A percentile compares a stretch with the other conserved stretches of the same genome.
phyloP scores from a whole-genome alignment of 64 coral and sea anemone genomes.

The Stichodactyla helianthus region DNA sequence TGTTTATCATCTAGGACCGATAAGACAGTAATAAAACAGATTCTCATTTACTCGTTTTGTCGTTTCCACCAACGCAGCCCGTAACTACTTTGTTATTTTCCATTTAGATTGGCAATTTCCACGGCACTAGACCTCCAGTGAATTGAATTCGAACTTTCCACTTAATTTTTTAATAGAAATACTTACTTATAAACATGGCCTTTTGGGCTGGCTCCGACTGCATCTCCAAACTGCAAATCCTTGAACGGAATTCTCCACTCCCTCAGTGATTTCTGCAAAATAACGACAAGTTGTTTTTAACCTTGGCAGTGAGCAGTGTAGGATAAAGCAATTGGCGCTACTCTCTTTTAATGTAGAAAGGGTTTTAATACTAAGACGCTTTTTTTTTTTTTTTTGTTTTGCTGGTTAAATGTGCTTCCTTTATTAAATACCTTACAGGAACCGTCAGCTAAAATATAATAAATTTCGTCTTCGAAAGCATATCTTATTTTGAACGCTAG shows the following conservation, averaged over 20 bases:
- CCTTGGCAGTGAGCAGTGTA: not conserved
- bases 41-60: not conserved
- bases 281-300: not conserved
- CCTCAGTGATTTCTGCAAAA: slow-evolving; percentile 74
- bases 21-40: too few relatives aligned
- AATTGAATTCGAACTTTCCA: too few relatives aligned
- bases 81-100: not conserved
- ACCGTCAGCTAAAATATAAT: not conserved
- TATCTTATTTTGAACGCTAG: not conserved
- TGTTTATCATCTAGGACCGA: too few relatives aligned
- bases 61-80: not conserved
- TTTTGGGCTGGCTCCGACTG: slow-evolving; percentile 84
- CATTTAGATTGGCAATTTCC: too few relatives aligned
- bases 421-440: not conserved
- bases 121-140: too few relatives aligned
- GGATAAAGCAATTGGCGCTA: not conserved
- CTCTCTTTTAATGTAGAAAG: too few relatives aligned
- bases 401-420: not conserved
- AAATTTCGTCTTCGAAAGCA: not conserved
- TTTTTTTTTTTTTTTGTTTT: too few relatives aligned
- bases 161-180: not conserved
- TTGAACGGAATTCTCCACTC: slow-evolving; percentile 87
- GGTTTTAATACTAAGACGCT: too few relatives aligned
- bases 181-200: slow-evolving; percentile 84
- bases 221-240: slow-evolving; percentile 82